Conservation (phyloP, 2,888 invertebrate genomes). For the Rotaria macrura region DNA sequence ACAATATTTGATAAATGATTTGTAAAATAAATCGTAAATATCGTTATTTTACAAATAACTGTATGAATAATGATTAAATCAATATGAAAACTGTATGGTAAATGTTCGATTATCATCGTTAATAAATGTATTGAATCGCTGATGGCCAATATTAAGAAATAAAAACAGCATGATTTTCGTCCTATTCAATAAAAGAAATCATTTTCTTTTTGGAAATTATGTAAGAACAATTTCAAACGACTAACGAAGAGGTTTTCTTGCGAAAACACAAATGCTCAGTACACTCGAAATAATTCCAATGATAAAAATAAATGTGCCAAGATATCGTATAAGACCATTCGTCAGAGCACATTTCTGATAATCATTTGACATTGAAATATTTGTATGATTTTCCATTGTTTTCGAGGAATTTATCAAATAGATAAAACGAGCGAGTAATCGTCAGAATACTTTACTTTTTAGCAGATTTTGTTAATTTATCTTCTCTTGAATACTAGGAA, state of each 20-base stretch:
- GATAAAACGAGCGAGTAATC: too few relatives aligned
- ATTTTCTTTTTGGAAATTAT: background rate
- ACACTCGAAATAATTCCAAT: background rate
- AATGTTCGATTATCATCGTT: background rate
- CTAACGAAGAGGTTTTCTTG: background rate
- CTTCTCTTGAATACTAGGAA: background rate
- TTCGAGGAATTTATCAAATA: too few relatives aligned
- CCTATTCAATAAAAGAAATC: background rate
- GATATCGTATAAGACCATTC: background rate
- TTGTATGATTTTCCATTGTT: background rate
- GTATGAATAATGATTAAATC: background rate
- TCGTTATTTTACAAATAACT: background rate
- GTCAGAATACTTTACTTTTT: too few relatives aligned
- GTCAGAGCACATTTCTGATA: background rate
- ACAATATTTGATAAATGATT: conserved; percentile 9
- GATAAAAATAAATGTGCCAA: conserved; percentile 16
- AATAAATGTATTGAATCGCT: conserved; percentile 10
- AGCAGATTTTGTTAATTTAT: background rate
- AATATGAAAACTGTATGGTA: background rate
- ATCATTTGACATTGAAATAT: background rate
- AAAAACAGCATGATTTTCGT: conserved; percentile 4
- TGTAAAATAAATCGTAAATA: conserved; percentile 13
- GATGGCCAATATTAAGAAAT: conserved; percentile 6
- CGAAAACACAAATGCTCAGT: background rate
- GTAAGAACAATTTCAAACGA: background rate